Evolutionary conservation across 2,113 vertebrate species (phyloP).

Genomic region (Sinocyclocheilus anophthalmus): DNA sequence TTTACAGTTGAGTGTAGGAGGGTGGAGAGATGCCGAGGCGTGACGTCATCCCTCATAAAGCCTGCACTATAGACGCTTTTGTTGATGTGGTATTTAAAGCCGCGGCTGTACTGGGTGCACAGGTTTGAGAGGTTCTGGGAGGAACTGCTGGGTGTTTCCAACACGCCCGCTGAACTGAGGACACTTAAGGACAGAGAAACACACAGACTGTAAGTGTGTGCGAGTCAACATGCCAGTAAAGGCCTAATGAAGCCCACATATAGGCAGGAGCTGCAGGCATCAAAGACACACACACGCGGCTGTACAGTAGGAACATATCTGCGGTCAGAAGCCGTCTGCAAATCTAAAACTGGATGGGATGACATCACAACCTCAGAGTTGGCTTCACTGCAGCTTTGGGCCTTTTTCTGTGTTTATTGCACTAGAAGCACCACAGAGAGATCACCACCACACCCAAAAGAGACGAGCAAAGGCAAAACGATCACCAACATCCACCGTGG

Average conservation of each 20-base stretch:
- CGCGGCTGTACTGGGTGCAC: neutral
- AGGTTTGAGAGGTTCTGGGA: slow-evolving; percentile 33
- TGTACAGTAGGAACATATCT: neutral
- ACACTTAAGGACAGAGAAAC: neutral
- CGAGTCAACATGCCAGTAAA: slow-evolving; percentile 59
- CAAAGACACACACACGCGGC: slow-evolving; percentile 57
- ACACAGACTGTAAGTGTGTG: slow-evolving; percentile 48
- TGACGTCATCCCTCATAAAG: neutral
- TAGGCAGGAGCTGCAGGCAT: slow-evolving; percentile 61
- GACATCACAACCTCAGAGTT: slow-evolving; percentile 56
- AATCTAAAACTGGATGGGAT: slow-evolving; percentile 44
- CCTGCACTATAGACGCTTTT: neutral
- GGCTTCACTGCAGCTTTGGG: neutral
- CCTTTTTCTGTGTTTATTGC: neutral
- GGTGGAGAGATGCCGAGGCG: neutral
- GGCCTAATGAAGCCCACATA: slow-evolving; percentile 73
- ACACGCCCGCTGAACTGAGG: slow-evolving; percentile 1
- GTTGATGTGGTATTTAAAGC: slow-evolving; percentile 23
- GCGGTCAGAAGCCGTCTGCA: slow-evolving; percentile 8
- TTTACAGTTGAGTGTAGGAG: neutral
- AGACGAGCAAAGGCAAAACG: neutral
- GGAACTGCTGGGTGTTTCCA: slow-evolving; percentile 10
- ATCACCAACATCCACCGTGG: neutral
- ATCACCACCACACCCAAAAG: slow-evolving; percentile 67
- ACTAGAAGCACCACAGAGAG: slow-evolving; percentile 64